phyloP scores from a whole-genome alignment of 2,797 vertebrate species.

The Oreonectes daqikongensis region DNA sequence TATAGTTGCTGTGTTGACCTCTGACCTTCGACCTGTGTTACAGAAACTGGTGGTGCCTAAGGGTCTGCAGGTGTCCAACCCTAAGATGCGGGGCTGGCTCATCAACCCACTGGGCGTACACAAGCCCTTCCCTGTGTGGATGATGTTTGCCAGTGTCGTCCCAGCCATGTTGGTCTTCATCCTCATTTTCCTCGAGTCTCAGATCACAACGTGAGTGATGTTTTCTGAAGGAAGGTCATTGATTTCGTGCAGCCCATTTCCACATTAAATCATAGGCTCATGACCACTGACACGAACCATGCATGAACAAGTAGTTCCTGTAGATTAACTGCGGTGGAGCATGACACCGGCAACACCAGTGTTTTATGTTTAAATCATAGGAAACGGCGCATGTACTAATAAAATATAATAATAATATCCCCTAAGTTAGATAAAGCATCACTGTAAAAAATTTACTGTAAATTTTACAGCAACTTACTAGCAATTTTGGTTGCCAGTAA shows the following conservation, averaged over 20 bases:
- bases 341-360: too few relatives aligned
- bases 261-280: neutral
- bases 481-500: too few relatives aligned
- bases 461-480: too few relatives aligned
- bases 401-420: too few relatives aligned
- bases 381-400: too few relatives aligned
- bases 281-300: neutral
- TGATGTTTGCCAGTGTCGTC: slow-evolving; percentile 86
- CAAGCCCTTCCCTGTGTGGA: slow-evolving; percentile 78
- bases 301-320: neutral
- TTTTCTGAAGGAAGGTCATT: slow-evolving; percentile 1
- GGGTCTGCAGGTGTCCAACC: slow-evolving; percentile 86
- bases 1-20: neutral
- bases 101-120: slow-evolving; percentile 84
- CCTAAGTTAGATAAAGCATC: too few relatives aligned
- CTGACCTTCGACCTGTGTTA: slow-evolving; percentile 32
- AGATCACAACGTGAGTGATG: slow-evolving; percentile 93
- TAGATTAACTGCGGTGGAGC: too few relatives aligned
- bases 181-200: slow-evolving; percentile 96
- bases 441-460: too few relatives aligned
- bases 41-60: slow-evolving; percentile 93
- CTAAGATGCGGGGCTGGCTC: slow-evolving; percentile 81
- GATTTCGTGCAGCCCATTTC: neutral
- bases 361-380: too few relatives aligned
- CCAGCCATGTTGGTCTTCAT: slow-evolving; percentile 95